Conservation (phyloP, 1,140 invertebrate genomes). For the Calliphora vicina region DNA sequence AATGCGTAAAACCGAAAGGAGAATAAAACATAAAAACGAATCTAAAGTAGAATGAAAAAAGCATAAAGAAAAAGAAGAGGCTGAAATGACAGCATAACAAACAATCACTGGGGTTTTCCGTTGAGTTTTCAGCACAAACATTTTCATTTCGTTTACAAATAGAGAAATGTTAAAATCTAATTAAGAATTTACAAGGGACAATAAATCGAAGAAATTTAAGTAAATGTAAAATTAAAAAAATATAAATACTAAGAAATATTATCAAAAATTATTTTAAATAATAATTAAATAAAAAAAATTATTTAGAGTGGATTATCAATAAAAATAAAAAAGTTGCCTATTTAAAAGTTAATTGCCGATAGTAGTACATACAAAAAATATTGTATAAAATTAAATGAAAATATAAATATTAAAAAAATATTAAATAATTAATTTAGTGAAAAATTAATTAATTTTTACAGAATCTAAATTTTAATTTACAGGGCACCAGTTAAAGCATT, state of each 20-base stretch:
- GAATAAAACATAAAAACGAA: not conserved
- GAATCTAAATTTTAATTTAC: no score
- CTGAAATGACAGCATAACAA: conserved; percentile 10
- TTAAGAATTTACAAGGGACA: not conserved
- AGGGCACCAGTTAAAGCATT: no score
- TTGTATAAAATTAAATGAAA: no score
- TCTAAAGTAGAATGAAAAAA: not conserved
- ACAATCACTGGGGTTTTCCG: conserved; percentile 3
- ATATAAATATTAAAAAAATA: no score
- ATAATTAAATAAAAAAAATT: no score
- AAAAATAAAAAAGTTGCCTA: no score
- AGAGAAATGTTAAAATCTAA: conserved; percentile 6
- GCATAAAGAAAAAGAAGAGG: not conserved
- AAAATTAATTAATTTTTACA: no score
- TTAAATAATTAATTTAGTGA: no score
- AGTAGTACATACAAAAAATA: no score
- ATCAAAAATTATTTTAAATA: no score
- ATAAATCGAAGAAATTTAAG: not conserved
- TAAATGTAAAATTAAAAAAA: not conserved
- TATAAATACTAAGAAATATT: not conserved
- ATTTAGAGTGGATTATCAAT: no score
- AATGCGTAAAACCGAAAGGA: not conserved
- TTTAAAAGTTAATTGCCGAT: no score
- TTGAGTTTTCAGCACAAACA: not conserved
- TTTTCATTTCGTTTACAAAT: not conserved